Evolutionary conservation across 2,797 vertebrate species (phyloP).

Genomic region (Pseudocheirus occidentalis): DNA sequence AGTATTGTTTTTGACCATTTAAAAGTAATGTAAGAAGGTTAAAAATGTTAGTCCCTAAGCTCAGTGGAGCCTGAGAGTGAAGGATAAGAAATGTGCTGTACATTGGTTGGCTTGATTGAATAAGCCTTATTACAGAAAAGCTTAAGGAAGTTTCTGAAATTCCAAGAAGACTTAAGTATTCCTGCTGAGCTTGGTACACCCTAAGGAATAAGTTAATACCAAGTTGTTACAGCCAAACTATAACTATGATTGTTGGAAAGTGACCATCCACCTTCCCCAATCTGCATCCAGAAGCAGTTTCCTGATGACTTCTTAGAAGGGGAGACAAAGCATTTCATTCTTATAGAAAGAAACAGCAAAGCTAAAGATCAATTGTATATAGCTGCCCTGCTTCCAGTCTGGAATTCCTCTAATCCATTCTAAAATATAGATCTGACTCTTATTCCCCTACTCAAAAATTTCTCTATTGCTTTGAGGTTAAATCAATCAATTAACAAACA

Average conservation of each 20-base stretch:
- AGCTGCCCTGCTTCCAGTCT: background rate
- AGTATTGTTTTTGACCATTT: background rate
- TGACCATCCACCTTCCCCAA: background rate
- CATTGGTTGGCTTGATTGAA: background rate
- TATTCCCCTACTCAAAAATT: background rate
- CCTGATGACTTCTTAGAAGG: conserved; percentile 12
- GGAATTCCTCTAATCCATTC: background rate
- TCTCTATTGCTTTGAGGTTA: background rate
- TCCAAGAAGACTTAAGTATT: background rate
- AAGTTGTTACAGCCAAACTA: background rate
- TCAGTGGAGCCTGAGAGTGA: background rate
- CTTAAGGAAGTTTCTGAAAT: background rate
- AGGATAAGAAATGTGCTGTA: background rate
- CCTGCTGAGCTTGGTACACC: background rate
- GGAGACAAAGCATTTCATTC: background rate
- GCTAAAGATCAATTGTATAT: background rate
- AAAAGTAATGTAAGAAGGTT: background rate
- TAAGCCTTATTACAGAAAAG: background rate
- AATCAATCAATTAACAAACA: background rate
- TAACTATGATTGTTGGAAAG: conserved; percentile 16
- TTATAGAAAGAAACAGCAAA: background rate
- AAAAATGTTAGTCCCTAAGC: background rate
- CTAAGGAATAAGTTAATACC: background rate
- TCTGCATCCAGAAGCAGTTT: conserved; percentile 14
- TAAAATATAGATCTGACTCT: background rate